Evolutionary conservation across 2,888 invertebrate genomes (phyloP), one percentile per base, ranked within the genome.

Genomic region (Lepidochrysops patricia): DNA sequence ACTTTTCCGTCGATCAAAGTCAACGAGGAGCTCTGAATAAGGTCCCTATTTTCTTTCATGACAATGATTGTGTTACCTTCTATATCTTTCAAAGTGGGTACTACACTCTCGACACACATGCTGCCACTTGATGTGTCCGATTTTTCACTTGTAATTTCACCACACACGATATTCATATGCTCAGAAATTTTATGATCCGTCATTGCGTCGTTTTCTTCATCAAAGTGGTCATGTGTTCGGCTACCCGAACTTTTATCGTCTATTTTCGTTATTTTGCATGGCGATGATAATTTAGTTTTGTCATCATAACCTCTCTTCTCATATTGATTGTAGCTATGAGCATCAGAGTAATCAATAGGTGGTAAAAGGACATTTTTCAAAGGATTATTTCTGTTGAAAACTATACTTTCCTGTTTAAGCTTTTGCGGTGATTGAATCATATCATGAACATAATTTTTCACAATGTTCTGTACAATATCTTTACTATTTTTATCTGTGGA

Each of bases 381-480:
- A 0, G 89, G 88, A 63, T 87, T 87, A 0, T 61, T 19, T 2
- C 74, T 79, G 58, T 88, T 88, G 49, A 88, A 88, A 3, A 80
- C 65, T 43, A 88, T 62, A 0, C 81, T 72, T 7, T 62, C 62
- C 1, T 61, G 65, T 1, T 65, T 52, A 13, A 49, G 34, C 2
- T 12, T 59, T 15, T 5, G 49, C 4, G 34, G 26, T 57, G 43
- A 59, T 32, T 57, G 35, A 12, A 9, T 48, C 60, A 25, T 62
- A 63, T 32, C 37, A 50, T 49, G 25, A 35, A 48, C 26, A 32
- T 15, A 32, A 5, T 13, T 23, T 50, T 58, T 58, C n/a, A 25
- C 48, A 9, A 49, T 49, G 2, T 49, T 25, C 5, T 58, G 9
- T 34, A 6, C 13, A 0, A 13, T 5, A 9, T 49, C 26, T 58